Evolutionary conservation across 1,140 invertebrate genomes (phyloP).

Genomic region (Drosophila persimilis): DNA sequence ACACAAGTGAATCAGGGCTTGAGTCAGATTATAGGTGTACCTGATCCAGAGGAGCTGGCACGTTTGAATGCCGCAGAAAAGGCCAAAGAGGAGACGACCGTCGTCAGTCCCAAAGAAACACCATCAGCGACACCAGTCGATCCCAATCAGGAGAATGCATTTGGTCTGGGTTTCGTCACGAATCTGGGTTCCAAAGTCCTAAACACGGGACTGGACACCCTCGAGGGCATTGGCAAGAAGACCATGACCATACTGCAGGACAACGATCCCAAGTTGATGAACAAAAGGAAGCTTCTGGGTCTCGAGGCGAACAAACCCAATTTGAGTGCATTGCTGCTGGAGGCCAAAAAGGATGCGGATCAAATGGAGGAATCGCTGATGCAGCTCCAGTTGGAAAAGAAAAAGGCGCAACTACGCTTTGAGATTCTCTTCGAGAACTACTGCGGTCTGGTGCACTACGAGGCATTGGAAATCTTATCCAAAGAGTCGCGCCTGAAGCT

Average conservation of each 20-base stretch:
- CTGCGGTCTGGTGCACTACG: conserved; percentile 93
- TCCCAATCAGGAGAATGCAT: conserved; percentile 21
- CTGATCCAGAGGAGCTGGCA: conserved; percentile 90
- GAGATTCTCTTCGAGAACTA: conserved; percentile 94
- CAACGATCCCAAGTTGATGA: conserved; percentile 93
- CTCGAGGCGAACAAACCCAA: conserved; percentile 85
- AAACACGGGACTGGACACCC: conserved; percentile 91
- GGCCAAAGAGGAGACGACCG: conserved; percentile 7
- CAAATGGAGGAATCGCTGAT: conserved; percentile 85
- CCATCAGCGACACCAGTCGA: conserved; percentile 1
- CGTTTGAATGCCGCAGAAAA: conserved; percentile 82
- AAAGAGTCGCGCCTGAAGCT: conserved; percentile 91
- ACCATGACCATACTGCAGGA: conserved; percentile 96
- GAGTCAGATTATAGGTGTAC: conserved; percentile 89
- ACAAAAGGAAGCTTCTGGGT: conserved; percentile 90
- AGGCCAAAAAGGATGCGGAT: conserved; percentile 92
- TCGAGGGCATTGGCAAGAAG: conserved; percentile 96
- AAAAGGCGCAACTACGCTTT: conserved; percentile 89
- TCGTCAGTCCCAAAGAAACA: conserved; percentile 4
- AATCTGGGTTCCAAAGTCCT: conserved; percentile 91
- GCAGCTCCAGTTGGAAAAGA: conserved; percentile 85
- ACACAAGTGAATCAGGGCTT: conserved; percentile 91
- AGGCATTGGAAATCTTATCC: conserved; percentile 95
- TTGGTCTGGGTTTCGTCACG: conserved; percentile 84
- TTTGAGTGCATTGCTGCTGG: conserved; percentile 87